Percentiles rank a stretch among this genome's conserved stretches.
These are phyloP conservation scores for Lichenostomus cassidix DNA, from an alignment of 2,113 vertebrate genomes.

Conservation along the genomic window DNA sequence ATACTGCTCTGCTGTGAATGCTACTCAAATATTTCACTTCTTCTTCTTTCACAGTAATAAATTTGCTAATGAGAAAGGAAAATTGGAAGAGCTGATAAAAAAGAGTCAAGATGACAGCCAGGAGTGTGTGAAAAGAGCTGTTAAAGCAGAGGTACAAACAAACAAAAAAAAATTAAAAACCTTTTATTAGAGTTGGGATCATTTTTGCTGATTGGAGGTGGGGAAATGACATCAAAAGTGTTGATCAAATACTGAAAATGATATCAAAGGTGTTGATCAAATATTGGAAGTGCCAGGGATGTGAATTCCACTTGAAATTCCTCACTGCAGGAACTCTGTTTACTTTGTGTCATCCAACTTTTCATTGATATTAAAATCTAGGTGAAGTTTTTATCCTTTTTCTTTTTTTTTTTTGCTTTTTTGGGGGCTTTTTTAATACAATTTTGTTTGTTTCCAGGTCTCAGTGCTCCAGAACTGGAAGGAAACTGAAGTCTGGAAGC, in stretches of 20 bases:
- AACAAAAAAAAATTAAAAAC: background rate
- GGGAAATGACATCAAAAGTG: background rate
- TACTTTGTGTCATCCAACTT: background rate
- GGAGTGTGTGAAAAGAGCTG: constrained; percentile 74
- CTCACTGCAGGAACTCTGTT: rapidly evolving
- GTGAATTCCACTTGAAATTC: background rate
- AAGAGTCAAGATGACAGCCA: constrained; percentile 58
- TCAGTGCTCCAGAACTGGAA: constrained; percentile 72
- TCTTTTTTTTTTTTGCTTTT: background rate
- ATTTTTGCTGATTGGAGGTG: background rate
- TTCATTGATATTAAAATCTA: background rate
- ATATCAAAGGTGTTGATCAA: no score
- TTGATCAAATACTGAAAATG: background rate
- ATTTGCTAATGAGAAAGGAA: constrained; percentile 79
- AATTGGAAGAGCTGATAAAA: constrained; percentile 81
- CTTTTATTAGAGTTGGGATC: background rate
- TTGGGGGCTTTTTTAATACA: background rate
- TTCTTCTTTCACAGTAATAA: constrained; percentile 75
- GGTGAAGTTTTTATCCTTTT: background rate
- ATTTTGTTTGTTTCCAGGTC: constrained; percentile 48
- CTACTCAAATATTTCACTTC: background rate
- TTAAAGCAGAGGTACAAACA: constrained; percentile 79
- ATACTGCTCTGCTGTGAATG: background rate
- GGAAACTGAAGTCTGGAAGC: constrained; percentile 46
- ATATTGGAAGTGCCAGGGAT: background rate